Base-by-base conservation (phyloP, 2,797 vertebrate genomes). In the Coregonus sp. region DNA sequence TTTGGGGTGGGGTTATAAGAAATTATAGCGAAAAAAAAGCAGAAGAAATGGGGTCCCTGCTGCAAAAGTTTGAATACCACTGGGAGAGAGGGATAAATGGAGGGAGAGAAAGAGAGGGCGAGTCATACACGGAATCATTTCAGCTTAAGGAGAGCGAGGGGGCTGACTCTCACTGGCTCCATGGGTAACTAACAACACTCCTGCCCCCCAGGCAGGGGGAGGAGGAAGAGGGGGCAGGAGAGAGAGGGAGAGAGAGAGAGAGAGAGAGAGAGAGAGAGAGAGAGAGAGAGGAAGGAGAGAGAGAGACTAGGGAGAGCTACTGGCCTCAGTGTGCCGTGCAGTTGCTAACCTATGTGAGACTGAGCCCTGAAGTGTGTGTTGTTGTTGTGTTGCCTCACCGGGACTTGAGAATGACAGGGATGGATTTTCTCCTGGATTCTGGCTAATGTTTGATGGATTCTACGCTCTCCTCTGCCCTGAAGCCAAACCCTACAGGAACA, bases 371-470 rank as follows among this genome's bases (percentile, higher is more conserved):
- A 50, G 75, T 75, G 31, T 73, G 65, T 56, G 12, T 20, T 61
- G 56, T 61, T 61, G 59, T 9, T 74, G 72, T 73, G 37, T 69
- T 65, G 51, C 16, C 37, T n/a, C 37, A 31, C 59, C 2, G 5
- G 73, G 86, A 86, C 76, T 20, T 73, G 77, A 37, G 25, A 3
- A 82, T 87, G 78, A 40, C 1, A 70, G 75, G 29, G 77, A 92
- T 90, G 90, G 89, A 88, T 88, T 84, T 90, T 40, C 81, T 90
- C 52, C 79, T 90, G 80, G 90, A 92, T 82, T 90, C 70, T 63
- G 91, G 89, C 56, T 91, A 87, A 87, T 56, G 66, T 72, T 51
- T 80, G 71, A 78, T 54, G 70, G 61, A 81, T 74, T 76, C 74
- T 15, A 79, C 65, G 67, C 74, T 75, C n/a, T 71, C 1, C 16